Evolutionary conservation across 2,113 vertebrate species (phyloP), one percentile per base, ranked within the genome.

Genomic region (Falco punctatus): DNA sequence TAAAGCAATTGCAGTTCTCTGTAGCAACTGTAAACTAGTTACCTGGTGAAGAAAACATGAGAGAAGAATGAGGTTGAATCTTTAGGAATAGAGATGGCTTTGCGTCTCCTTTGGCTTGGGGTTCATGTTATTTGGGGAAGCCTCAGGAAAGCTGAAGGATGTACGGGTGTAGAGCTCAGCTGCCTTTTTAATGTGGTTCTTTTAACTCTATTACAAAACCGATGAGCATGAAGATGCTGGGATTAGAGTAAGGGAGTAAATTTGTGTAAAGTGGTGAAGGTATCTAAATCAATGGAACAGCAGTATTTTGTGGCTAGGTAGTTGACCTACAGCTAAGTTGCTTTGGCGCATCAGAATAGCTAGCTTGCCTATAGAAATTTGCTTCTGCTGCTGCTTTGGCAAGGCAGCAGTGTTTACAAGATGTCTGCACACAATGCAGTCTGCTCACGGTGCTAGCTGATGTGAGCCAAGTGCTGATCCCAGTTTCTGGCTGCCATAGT

Each of bases 311-410:
- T 73, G 81, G 38, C 23, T 82, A n/a, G 27, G 22, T 73, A 46
- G 59, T 12, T 38, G 61, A 70, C 44, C 15, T 86, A 3, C 21
- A 71, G 75, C 40, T 67, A 54, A 55, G 69, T 87, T 92, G 91
- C 94, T 96, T 95, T 82, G 88, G 83, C 95, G 58, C 48, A 77
- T 91, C 82, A 82, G 80, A 81, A 69, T 24, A 96, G 81, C 88
- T 79, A 91, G 95, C 93, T 94, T 94, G 92, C 91, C 78, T 96
- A 59, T 70, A 32, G 85, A 96, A 82, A 86, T 59, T 65, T 51
- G 90, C 88, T 83, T 96, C 73, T 90, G 91, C 57, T 91, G 90
- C 85, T 81, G 84, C 90, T 83, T 96, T 96, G 90, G 79, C 71
- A 51, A 75, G 91, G n/a, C 94, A 80, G 75, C 88, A 86, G 81